phyloP scores from a whole-genome alignment of 2,113 vertebrate species.

The Limanda limanda region DNA sequence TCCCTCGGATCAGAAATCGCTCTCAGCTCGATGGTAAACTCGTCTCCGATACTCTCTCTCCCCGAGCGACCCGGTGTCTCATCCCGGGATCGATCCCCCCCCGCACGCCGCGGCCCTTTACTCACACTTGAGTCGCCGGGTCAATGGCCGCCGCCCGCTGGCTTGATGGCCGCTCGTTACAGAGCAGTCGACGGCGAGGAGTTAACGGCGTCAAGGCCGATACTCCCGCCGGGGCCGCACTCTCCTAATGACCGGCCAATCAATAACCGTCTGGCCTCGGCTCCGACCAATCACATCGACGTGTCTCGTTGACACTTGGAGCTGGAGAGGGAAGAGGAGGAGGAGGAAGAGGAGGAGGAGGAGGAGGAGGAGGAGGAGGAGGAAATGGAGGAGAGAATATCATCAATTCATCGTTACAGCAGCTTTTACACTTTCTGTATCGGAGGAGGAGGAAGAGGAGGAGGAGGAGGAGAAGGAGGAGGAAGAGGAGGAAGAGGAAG shows the following conservation, averaged over 20 bases:
- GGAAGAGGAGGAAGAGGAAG: too few species aligned
- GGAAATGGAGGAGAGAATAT: not conserved
- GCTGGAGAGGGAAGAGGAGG: not conserved
- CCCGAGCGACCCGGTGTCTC: slow-evolving; percentile 27
- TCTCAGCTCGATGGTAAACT: slow-evolving; percentile 27
- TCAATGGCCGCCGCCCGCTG: slow-evolving; percentile 67
- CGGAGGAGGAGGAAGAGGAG: too few species aligned
- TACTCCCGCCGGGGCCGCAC: slow-evolving; percentile 67
- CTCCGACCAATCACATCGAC: slow-evolving; percentile 67
- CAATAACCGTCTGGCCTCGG: slow-evolving; percentile 69
- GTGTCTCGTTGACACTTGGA: slow-evolving; percentile 52
- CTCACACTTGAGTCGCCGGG: slow-evolving; percentile 58
- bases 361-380: too few species aligned
- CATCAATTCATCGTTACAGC: not conserved
- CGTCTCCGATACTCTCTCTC: slow-evolving; percentile 27
- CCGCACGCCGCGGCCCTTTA: slow-evolving; percentile 55
- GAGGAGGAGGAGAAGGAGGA: too few species aligned
- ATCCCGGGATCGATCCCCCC: slow-evolving; percentile 57
- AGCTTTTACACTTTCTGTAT: not conserved
- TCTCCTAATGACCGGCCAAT: slow-evolving; percentile 78
- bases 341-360: too few species aligned
- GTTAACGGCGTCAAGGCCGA: slow-evolving; percentile 74
- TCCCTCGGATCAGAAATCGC: slow-evolving; percentile 26
- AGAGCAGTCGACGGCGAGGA: slow-evolving; percentile 64
- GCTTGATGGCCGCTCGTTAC: slow-evolving; percentile 73